Evolutionary conservation across 2,797 vertebrate species (phyloP), one percentile per base, ranked within the genome.

Genomic region (Paratrypauchen microcephalus): DNA sequence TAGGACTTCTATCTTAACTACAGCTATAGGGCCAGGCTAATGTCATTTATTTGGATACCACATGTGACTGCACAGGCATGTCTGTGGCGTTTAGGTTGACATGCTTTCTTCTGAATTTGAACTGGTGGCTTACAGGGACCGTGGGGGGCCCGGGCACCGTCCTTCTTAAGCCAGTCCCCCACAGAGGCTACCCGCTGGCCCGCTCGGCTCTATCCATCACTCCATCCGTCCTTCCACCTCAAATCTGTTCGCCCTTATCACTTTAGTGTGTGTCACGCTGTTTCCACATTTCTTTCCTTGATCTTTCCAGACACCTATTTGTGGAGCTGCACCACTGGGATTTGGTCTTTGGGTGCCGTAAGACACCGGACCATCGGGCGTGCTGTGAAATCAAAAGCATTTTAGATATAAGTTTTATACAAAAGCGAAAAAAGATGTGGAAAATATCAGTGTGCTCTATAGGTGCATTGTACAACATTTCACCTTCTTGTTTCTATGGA

Each of bases 91-190:
- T 85, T 84, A 71, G 58, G 69, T 79, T 83, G 76, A 83, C 75
- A 85, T 80, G 65, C 69, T 89, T 84, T 83, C 83, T 75, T 86
- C 76, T 79, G 77, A 84, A 83, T 87, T 81, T 89, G 78, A 90
- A 84, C 80, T 71, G 65, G 70, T 77, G 79, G 66, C 76, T 84
- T 69, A 47, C 69, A 60, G 68, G 60, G 71, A 77, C 76, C 26
- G 72, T 70, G 63, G 86, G 88, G 88, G 79, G 80, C 78, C 72
- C 77, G 52, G 57, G 70, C 82, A 85, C 76, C 79, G 80, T 57
- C 78, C 83, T 84, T 79, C 82, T 88, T 89, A 86, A 92, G 76
- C 82, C 85, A 77, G 72, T 74, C 84, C 86, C 87, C 86, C 80
- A 71, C 65, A 21, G 85, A 89, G 81, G 65, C 67, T 65, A 68